phyloP scores from a whole-genome alignment of 2,888 invertebrate species.

The Tanaodytes sp. region DNA sequence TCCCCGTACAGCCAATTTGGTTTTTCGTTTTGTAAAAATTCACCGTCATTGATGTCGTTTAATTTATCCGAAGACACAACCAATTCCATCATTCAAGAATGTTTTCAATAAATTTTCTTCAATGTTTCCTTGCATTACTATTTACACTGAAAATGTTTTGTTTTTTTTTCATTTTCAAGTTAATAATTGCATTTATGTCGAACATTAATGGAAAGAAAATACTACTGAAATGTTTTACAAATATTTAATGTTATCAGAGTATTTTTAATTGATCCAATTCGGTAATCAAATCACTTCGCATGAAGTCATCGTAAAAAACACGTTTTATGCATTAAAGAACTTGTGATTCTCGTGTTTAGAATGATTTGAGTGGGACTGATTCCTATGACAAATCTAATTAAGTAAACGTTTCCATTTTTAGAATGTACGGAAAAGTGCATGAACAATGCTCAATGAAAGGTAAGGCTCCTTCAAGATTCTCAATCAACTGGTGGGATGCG shows the following conservation, averaged over 20 bases:
- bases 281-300: no score
- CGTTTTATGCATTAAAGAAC: no score
- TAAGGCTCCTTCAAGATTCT: slow-evolving; percentile 51
- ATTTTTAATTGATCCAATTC: no score
- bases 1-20: slow-evolving; percentile 42
- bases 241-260: no score
- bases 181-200: no score
- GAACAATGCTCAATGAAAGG: slow-evolving; percentile 52
- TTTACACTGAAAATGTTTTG: neutral
- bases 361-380: slow-evolving; percentile 20
- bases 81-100: slow-evolving; percentile 61
- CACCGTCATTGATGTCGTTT: slow-evolving; percentile 61
- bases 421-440: slow-evolving; percentile 30
- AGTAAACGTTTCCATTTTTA: slow-evolving; percentile 47
- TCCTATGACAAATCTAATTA: slow-evolving; percentile 16
- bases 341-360: slow-evolving; percentile 7
- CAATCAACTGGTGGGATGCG: slow-evolving; percentile 50
- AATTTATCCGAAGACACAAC: slow-evolving; percentile 62
- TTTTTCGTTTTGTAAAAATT: slow-evolving; percentile 75
- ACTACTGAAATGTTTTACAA: no score
- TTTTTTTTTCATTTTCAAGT: no score
- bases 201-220: no score
- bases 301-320: no score
- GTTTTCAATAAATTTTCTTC: no score
- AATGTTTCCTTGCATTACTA: slow-evolving; percentile 1